Percentiles rank a stretch among this genome's conserved stretches.
Conservation (phyloP, 2,113 vertebrate genomes). For the Tetraodon nigroviridis region DNA sequence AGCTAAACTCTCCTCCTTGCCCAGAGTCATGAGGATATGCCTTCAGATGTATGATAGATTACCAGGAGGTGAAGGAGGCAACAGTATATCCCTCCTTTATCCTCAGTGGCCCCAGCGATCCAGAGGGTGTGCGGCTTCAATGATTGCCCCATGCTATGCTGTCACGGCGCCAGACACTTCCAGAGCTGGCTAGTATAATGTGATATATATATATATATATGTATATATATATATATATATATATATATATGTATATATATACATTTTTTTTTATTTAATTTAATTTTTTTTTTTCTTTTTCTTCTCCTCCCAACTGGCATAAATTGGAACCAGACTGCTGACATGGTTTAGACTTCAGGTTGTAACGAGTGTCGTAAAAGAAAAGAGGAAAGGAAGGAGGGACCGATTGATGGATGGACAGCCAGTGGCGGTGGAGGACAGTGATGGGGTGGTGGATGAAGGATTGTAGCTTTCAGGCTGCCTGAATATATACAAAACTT, state of each 20-base stretch:
- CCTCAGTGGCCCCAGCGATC: conserved; percentile 11
- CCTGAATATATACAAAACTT: conserved; percentile 72
- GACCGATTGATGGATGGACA: conserved; percentile 29
- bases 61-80: conserved; percentile 25
- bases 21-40: not conserved
- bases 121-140: conserved; percentile 10
- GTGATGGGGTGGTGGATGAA: conserved; percentile 37
- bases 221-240: no score
- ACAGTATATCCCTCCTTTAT: conserved; percentile 7
- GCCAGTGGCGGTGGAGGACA: conserved; percentile 18
- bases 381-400: conserved; percentile 4
- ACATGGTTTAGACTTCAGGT: conserved; percentile 23
- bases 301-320: conserved; percentile 20
- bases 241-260: no score
- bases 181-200: conserved; percentile 20
- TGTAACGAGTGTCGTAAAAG: conserved; percentile 10
- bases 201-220: no score
- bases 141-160: conserved; percentile 36
- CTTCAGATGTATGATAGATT: conserved; percentile 37
- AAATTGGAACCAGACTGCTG: conserved; percentile 41
- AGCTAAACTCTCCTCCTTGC: not conserved
- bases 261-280: no score
- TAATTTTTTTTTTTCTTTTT: conserved; percentile 4
- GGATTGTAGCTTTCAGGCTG: conserved; percentile 56
- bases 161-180: conserved; percentile 38